Percentiles rank a stretch among this genome's conserved stretches.
phyloP scores from a whole-genome alignment of 2,888 invertebrate species.

The Phortica okadai region DNA sequence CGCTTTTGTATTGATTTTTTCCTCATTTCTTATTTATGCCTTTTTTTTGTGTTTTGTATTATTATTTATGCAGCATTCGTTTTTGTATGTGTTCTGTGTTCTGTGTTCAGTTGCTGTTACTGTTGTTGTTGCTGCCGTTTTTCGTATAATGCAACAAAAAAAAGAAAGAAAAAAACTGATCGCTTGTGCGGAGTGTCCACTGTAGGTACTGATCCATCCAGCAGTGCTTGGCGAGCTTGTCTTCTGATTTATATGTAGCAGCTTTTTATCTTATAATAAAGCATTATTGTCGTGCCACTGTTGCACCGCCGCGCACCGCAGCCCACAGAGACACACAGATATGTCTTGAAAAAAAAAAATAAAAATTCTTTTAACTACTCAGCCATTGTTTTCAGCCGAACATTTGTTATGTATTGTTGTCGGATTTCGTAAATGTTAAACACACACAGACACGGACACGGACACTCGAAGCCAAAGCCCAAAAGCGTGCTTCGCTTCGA shows the following conservation, averaged over 20 bases:
- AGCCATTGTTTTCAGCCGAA: constrained; percentile 27
- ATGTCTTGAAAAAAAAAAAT: neutral
- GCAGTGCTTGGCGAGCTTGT: neutral
- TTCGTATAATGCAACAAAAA: neutral
- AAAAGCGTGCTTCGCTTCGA: too few species aligned
- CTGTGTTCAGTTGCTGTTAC: neutral
- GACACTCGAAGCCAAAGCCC: neutral
- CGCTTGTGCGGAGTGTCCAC: neutral
- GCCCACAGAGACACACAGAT: constrained; percentile 9
- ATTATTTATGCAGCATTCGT: constrained; percentile 17
- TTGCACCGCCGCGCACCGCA: neutral
- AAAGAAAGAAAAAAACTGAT: neutral
- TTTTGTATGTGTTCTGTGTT: neutral
- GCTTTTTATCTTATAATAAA: constrained; percentile 34
- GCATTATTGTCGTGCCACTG: constrained; percentile 30
- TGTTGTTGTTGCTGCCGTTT: neutral
- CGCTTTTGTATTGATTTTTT: constrained; percentile 16
- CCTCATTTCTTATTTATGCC: neutral
- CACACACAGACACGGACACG: neutral
- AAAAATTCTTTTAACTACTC: constrained; percentile 10
- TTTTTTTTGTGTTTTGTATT: constrained; percentile 6
- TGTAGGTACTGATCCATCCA: neutral
- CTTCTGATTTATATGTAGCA: constrained; percentile 30
- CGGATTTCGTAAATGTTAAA: constrained; percentile 23
- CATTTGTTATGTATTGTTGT: constrained; percentile 30